Base-by-base conservation (phyloP, 2,888 invertebrate genomes). In the Heliconius erato region DNA sequence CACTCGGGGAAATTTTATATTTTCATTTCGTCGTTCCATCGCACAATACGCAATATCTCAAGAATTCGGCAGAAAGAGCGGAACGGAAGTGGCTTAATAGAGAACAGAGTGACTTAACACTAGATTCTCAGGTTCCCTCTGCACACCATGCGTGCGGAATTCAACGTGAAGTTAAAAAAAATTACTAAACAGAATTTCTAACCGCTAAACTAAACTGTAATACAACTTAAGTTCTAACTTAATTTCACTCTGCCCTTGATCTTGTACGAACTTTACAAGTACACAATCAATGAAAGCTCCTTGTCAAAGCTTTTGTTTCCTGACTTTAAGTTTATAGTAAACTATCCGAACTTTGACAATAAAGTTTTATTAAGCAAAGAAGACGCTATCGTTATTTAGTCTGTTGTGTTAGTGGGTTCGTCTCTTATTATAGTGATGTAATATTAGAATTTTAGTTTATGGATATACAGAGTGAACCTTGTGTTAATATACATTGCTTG, bases 211-310 rank as follows among this genome's bases (percentile, higher is more conserved):
- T 44, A 44, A 72, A 14, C 6, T 19, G 14, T 49, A 26, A 49
- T 26, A 16, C 26, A 72, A 44, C 44, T 19, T 14, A 14, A 72
- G 26, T 26, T 44, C 32, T 23, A n/a, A 76, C 76, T 35, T 40
- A 23, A 76, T 76, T 35, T 63, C n/a, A 28, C 76, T 76, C n/a
- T 63, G 76, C n/a, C 76, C 76, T 76, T 76, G 63, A 76, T 63
- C 63, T 40, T 63, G 63, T 26, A 63, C 14, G 14, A 76, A 63
- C 59, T 76, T 76, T 26, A 35, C 16, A 35, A 63, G 76, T 26
- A 54, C 59, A 54, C 59, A 59, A 72, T 44, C n/a, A 44, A 26
- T 26, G 74, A 74, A 76, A 76, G 59, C 63, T 63, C 76, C 63
- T 63, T 76, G 35, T 59, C 59, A 59, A 63, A 76, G 76, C 63